These are phyloP conservation scores for Columbina picui DNA, from an alignment of 2,113 vertebrate species.

Conservation along the genomic window DNA sequence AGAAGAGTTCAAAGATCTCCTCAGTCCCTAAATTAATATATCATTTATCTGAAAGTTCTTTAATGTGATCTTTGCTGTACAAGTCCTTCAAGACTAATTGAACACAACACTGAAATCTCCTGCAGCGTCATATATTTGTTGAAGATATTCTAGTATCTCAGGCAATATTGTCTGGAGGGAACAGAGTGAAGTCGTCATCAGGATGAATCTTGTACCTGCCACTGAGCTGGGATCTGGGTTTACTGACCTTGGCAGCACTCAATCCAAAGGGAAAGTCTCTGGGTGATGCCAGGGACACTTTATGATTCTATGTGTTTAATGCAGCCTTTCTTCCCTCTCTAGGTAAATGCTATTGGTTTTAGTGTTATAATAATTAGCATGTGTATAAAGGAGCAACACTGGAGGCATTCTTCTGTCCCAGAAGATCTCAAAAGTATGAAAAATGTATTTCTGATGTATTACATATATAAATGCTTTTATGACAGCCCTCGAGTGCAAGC, in stretches of 20 bases:
- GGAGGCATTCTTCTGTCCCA: neutral
- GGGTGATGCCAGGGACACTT: too few species aligned
- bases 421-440: neutral
- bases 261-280: neutral
- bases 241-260: neutral
- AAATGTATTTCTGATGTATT: slow-evolving; percentile 12
- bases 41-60: neutral
- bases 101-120: neutral
- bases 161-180: neutral
- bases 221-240: neutral
- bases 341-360: neutral
- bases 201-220: neutral
- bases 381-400: neutral
- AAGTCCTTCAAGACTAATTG: neutral
- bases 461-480: neutral
- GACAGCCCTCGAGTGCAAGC: neutral
- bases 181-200: neutral
- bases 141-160: neutral
- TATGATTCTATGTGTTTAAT: neutral
- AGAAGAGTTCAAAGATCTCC: neutral
- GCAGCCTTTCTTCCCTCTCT: neutral
- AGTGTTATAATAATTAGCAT: too few species aligned
- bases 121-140: neutral
- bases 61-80: neutral
- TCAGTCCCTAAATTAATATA: neutral